Evolutionary conservation across 2,797 vertebrate genomes (phyloP).

Genomic region (Rhinatrema bivittatum): DNA sequence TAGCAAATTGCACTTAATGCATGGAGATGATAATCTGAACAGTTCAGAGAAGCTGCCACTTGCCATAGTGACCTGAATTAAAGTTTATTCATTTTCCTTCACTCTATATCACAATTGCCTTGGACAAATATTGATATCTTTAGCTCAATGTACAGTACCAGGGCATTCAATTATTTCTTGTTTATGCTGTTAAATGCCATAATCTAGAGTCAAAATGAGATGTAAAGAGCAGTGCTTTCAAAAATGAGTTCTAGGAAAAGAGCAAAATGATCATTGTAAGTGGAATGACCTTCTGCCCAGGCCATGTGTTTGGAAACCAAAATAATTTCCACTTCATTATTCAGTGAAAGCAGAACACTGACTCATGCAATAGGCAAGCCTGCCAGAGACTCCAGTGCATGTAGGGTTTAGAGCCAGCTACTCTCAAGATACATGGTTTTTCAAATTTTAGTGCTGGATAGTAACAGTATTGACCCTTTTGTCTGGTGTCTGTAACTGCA

Average conservation of each 20-base stretch:
- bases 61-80: conserved; percentile 43
- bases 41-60: conserved; percentile 28
- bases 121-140: conserved; percentile 10
- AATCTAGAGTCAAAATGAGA: conserved; percentile 11
- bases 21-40: conserved; percentile 13
- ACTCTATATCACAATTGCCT: conserved; percentile 31
- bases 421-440: background rate
- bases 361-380: background rate
- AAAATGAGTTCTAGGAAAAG: conserved; percentile 13
- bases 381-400: background rate
- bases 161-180: conserved; percentile 25
- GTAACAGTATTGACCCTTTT: no score
- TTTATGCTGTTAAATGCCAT: conserved; percentile 7
- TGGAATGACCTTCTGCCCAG: conserved; percentile 2
- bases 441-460: no score
- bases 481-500: no score
- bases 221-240: conserved; percentile 2
- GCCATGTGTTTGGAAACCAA: background rate
- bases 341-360: background rate
- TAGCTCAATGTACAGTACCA: conserved; percentile 17
- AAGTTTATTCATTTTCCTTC: conserved; percentile 21
- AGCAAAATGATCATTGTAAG: conserved; percentile 8
- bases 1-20: conserved; percentile 20
- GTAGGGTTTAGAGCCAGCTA: background rate
- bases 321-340: background rate